Base-by-base conservation (phyloP, 2,113 vertebrate genomes). In the Chionodraco myersi region DNA sequence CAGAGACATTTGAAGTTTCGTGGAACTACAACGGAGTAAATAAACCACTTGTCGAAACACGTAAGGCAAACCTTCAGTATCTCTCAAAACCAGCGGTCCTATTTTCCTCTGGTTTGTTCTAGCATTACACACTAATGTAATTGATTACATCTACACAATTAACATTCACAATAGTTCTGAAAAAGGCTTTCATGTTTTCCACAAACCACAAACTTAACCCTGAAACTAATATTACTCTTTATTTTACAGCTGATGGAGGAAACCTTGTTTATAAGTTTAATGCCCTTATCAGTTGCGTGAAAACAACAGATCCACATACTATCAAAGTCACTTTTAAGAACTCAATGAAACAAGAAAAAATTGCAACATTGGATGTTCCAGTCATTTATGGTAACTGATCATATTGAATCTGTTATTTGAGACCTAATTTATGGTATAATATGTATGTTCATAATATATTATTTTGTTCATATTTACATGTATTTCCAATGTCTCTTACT, bases 301-400 rank as follows among this genome's bases (percentile, higher is more conserved):
- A 41, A 6, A 7, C 5, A 41, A 6, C 1, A 41, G 6, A 6
- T 1, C 1, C 36, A 7, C 1, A 41, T 7, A 41, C 7, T 41
- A 41, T 41, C 36, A 41, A 7, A 1, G 36, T 87, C 6, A 57
- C 2, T 10, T 91, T 94, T 83, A 0, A 0, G 57, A 95, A 95
- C 69, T 1, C 0, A 0, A 0, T 9, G 1, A 0, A 0, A 0
- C 84, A 94, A 70, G 0, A 0, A 0, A 69, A 26, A 70, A 34
- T 0, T 3, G 47, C 0, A 18, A 1, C 0, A 7, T 2, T 86
- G 52, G 56, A 6, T 3, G 72, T 95, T 12, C 86, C 92, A 41
- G 74, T 93, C 0, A 73, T 95, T 26, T 69, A 83, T 10, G 56
- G 94, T 95, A 90, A 53, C 1, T 65, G 15, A 11, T n/a, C 53